Evolutionary conservation across 2,888 invertebrate species (phyloP), one percentile per base, ranked within the genome.

Genomic region (Pheosia gnoma): DNA sequence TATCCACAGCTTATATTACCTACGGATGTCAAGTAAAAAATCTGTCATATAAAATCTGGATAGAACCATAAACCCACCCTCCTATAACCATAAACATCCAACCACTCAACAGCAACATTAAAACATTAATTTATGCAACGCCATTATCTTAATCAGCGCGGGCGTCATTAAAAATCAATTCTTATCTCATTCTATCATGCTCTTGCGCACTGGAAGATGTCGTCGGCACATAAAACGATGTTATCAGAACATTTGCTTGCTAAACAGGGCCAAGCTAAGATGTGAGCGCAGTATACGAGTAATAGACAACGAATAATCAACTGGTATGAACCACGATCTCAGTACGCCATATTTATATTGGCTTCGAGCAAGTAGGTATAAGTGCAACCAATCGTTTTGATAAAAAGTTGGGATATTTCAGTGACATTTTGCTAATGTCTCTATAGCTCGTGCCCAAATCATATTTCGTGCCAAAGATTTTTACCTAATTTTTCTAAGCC

Each of bases 321-420:
- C n/a, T 39, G 37, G 38, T 13, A 62, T 49, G 3, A 38, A 5
- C 11, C 13, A 39, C 38, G 51, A 39, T 51, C 39, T 39, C 9
- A 38, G 9, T 6, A 54, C 68, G 65, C 74, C 75, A 82, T 81
- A 84, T 85, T 85, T 85, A 84, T 83, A 85, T 82, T 79, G 73
- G 74, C 80, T 77, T 65, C 75, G 70, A 83, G 81, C 83, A 6
- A 13, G n/a, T 37, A 25, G 25, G 0, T 25, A 25, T 55, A 39
- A 51, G 25, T 51, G 10, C 0, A 25, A 25, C 51, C 13, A 51
- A 25, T 25, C 8, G 7, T 8, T 51, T 25, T 5, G 7, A 51
- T 25, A 25, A 13, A 25, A 25, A 51, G 25, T 0, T 11, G 47
- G 47, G 47, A 47, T 47, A 47, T 2, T 43, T 9, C 8, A n/a